A percentile compares a stretch with the other conserved stretches of the same genome.
Conservation (phyloP, 2,113 vertebrate species). For the Promerops cafer region DNA sequence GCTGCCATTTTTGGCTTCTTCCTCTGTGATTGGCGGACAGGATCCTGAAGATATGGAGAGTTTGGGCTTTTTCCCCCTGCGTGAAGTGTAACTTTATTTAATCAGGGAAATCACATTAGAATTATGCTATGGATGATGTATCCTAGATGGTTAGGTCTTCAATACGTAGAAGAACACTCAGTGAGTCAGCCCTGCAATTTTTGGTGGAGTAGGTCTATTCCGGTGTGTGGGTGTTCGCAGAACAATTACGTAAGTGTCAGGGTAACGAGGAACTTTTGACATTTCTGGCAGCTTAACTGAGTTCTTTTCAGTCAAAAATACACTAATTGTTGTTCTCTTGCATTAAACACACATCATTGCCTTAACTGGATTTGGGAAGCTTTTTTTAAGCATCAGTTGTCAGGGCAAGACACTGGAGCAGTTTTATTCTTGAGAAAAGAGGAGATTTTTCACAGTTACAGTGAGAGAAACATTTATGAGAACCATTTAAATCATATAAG, state of each 20-base stretch:
- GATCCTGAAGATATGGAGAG: neutral
- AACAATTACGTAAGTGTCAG: slow-evolving; percentile 78
- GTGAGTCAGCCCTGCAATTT: slow-evolving; percentile 72
- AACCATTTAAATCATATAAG: slow-evolving; percentile 13
- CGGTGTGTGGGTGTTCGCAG: slow-evolving; percentile 70
- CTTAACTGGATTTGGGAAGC: slow-evolving; percentile 38
- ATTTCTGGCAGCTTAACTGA: slow-evolving; percentile 72
- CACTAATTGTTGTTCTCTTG: slow-evolving; percentile 64
- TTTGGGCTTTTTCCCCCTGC: neutral
- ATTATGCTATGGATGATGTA: slow-evolving; percentile 38
- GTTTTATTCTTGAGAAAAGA: slow-evolving; percentile 41
- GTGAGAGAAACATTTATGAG: slow-evolving; percentile 18
- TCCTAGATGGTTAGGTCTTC: slow-evolving; percentile 53
- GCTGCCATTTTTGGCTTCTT: neutral
- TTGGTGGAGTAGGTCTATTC: slow-evolving; percentile 77
- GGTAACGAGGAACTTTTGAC: slow-evolving; percentile 74
- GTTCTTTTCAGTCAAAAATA: slow-evolving; percentile 71
- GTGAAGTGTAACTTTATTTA: neutral
- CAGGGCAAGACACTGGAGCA: slow-evolving; percentile 23
- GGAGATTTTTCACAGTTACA: slow-evolving; percentile 31
- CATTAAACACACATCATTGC: slow-evolving; percentile 63
- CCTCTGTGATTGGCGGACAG: neutral
- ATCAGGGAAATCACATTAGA: slow-evolving; percentile 24
- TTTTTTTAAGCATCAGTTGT: slow-evolving; percentile 45
- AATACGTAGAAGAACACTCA: slow-evolving; percentile 54